Evolutionary conservation across 53 echinoderm and acorn worm genomes (phyloP).

Genomic region (Zoroaster sp.): DNA sequence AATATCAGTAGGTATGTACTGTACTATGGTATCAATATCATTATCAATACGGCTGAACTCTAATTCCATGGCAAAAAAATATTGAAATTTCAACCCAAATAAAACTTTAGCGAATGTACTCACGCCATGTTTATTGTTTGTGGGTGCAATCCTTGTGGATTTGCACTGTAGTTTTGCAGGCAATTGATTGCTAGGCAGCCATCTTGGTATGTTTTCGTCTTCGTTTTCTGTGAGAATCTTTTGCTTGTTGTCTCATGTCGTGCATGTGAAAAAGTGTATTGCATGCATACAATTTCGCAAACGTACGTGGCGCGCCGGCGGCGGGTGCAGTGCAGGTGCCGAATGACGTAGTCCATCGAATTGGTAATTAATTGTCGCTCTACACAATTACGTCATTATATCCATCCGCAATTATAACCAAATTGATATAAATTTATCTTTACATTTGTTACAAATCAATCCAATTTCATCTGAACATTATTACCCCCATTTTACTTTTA

Average conservation of each 20-base stretch:
- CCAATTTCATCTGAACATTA: not conserved
- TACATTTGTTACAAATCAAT: not conserved
- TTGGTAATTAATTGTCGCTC: not conserved
- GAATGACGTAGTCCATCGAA: not conserved
- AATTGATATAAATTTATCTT: not conserved
- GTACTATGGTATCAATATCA: no score
- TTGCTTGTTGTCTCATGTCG: slow-evolving; percentile 51
- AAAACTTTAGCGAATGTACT: slow-evolving; percentile 48
- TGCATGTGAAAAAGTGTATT: not conserved
- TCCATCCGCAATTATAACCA: not conserved
- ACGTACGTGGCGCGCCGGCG: not conserved
- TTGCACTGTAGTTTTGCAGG: slow-evolving; percentile 48
- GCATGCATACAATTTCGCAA: no score
- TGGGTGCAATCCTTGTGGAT: slow-evolving; percentile 66
- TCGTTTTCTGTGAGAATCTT: not conserved
- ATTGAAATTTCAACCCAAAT: not conserved
- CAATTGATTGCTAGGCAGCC: slow-evolving; percentile 51
- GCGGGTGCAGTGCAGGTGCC: not conserved
- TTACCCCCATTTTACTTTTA: not conserved
- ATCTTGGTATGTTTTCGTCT: slow-evolving; percentile 65
- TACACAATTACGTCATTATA: slow-evolving; percentile 34
- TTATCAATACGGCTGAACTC: no score
- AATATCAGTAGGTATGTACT: no score
- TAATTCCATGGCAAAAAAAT: not conserved
- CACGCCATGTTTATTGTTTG: slow-evolving; percentile 76